Conservation (phyloP, 2,888 invertebrate species). For the Papilio protenor region DNA sequence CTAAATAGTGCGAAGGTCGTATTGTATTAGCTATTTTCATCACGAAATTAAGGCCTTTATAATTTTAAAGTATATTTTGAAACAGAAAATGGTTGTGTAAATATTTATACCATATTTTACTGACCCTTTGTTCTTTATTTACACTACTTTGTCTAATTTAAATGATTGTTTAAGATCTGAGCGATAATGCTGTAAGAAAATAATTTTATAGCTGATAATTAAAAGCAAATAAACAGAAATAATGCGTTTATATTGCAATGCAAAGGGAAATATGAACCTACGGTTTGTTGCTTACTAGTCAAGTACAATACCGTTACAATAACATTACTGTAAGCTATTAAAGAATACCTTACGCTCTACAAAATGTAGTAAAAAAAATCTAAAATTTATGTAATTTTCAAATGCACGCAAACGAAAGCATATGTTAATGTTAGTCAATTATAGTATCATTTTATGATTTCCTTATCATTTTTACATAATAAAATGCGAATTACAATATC, state of each 20-base stretch:
- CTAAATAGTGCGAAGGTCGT: slow-evolving; percentile 36
- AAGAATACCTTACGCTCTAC: no score
- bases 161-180: neutral
- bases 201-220: neutral
- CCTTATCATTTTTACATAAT: neutral
- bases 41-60: slow-evolving; percentile 20
- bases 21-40: slow-evolving; percentile 28
- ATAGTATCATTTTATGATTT: no score
- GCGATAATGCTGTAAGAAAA: no score
- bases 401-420: no score
- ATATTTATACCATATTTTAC: neutral
- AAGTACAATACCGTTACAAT: no score
- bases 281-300: no score
- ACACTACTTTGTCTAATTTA: neutral
- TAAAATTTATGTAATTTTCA: no score
- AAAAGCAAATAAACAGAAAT: neutral
- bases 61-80: slow-evolving; percentile 13
- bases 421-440: no score
- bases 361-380: no score
- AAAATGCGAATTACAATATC: neutral
- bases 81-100: neutral
- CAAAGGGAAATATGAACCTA: no score
- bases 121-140: neutral
- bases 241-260: no score
- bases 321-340: no score